Conservation (phyloP, 1,140 invertebrate genomes). For the Drosophila auraria region DNA sequence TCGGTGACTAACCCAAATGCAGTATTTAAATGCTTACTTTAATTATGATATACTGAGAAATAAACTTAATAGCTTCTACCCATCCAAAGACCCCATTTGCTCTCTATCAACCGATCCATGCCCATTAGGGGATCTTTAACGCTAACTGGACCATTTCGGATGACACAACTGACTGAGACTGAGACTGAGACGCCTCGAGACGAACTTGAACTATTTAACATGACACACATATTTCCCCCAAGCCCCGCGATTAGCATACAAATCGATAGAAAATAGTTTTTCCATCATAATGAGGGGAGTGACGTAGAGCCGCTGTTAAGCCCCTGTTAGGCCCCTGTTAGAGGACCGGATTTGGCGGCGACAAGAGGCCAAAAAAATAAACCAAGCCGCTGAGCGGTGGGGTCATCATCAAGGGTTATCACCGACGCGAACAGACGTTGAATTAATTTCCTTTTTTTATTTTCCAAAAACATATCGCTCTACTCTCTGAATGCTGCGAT, state of each 20-base stretch:
- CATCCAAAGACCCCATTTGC: neutral
- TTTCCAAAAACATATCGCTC: constrained; percentile 20
- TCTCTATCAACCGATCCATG: neutral
- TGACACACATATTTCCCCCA: constrained; percentile 38
- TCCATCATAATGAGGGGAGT: neutral
- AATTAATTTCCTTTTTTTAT: constrained; percentile 36
- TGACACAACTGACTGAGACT: constrained; percentile 20
- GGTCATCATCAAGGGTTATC: constrained; percentile 45
- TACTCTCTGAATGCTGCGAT: constrained; percentile 11
- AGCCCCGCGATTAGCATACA: constrained; percentile 40
- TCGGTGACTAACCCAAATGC: too few relatives aligned
- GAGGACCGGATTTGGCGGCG: constrained; percentile 51
- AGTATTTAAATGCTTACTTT: neutral
- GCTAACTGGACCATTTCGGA: neutral
- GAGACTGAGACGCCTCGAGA: neutral
- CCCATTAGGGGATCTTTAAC: neutral
- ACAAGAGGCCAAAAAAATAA: constrained; percentile 41
- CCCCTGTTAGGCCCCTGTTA: neutral
- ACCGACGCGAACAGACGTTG: constrained; percentile 20
- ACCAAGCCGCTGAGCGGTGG: constrained; percentile 11
- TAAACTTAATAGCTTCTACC: neutral
- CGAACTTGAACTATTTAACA: constrained; percentile 72
- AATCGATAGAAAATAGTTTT: constrained; percentile 15
- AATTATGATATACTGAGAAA: neutral
- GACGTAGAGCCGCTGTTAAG: neutral